Evolutionary conservation across 2,888 invertebrate genomes (phyloP).

Genomic region (Metallyticus violacea): DNA sequence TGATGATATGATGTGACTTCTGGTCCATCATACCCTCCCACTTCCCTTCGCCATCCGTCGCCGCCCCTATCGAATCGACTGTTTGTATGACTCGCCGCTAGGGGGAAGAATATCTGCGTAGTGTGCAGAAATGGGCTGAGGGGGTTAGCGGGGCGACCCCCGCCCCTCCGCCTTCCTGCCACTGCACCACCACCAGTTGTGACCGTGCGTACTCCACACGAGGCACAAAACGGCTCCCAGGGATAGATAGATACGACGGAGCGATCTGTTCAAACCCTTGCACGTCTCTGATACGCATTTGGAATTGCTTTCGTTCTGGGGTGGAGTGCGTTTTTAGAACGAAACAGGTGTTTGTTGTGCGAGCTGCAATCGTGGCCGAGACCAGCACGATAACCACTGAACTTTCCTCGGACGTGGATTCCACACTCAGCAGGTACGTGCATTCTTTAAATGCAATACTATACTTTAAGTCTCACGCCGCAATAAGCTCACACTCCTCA

Average conservation of each 20-base stretch:
- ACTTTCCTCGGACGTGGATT: slow-evolving; percentile 27
- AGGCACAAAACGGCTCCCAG: background rate
- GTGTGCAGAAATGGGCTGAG: too few species aligned
- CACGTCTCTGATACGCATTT: background rate
- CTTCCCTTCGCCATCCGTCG: too few species aligned
- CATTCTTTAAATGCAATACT: background rate
- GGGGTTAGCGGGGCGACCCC: background rate
- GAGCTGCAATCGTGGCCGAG: slow-evolving; percentile 25
- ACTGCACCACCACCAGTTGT: background rate
- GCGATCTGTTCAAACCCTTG: background rate
- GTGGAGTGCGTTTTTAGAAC: background rate
- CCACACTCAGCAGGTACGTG: slow-evolving; percentile 29
- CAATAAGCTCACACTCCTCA: too few species aligned
- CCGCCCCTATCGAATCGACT: background rate
- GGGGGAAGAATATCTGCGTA: too few species aligned
- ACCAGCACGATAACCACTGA: slow-evolving; percentile 12
- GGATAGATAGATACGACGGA: too few species aligned
- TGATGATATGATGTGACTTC: background rate
- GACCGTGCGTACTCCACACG: background rate
- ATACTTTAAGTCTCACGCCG: too few species aligned
- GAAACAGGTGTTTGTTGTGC: background rate
- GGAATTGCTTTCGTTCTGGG: background rate
- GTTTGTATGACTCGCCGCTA: background rate
- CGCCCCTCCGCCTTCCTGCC: too few species aligned
- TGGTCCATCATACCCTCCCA: background rate